phyloP scores from a whole-genome alignment of 2,888 invertebrate genomes.

The Protodeltote pygarga region DNA sequence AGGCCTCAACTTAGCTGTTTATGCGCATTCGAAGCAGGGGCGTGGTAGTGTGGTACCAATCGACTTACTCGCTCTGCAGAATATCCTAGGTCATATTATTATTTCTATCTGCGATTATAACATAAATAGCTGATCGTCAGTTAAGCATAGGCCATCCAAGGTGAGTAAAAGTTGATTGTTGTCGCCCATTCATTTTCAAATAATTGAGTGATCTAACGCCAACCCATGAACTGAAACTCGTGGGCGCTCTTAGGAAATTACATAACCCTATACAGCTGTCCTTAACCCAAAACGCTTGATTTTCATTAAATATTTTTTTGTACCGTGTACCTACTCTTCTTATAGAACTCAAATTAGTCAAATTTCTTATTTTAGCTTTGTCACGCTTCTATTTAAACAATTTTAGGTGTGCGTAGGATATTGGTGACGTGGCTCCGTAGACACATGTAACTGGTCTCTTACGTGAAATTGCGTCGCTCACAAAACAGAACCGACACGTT shows the following conservation, averaged over 20 bases:
- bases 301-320: too few species aligned
- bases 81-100: too few species aligned
- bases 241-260: too few species aligned
- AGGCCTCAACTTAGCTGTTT: too few species aligned
- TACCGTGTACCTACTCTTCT: too few species aligned
- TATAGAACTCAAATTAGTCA: constrained; percentile 1
- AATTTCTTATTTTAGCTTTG: constrained; percentile 8
- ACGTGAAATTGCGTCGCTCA: constrained; percentile 28
- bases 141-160: constrained; percentile 4
- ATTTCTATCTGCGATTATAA: too few species aligned
- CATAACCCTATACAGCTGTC: too few species aligned
- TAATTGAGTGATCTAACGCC: constrained; percentile 8
- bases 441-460: constrained; percentile 12
- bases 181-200: constrained; percentile 8
- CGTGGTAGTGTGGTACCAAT: too few species aligned
- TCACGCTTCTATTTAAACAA: constrained; percentile 9
- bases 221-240: constrained; percentile 9
- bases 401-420: constrained; percentile 29
- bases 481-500: constrained; percentile 27
- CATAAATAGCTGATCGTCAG: too few species aligned
- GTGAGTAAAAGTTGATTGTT: neutral
- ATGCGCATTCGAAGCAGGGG: too few species aligned
- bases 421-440: neutral
- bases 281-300: too few species aligned
- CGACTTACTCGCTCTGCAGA: too few species aligned